Evolutionary conservation across 2,797 vertebrate species (phyloP), one percentile per base, ranked within the genome.

Genomic region (Danio choprae): DNA sequence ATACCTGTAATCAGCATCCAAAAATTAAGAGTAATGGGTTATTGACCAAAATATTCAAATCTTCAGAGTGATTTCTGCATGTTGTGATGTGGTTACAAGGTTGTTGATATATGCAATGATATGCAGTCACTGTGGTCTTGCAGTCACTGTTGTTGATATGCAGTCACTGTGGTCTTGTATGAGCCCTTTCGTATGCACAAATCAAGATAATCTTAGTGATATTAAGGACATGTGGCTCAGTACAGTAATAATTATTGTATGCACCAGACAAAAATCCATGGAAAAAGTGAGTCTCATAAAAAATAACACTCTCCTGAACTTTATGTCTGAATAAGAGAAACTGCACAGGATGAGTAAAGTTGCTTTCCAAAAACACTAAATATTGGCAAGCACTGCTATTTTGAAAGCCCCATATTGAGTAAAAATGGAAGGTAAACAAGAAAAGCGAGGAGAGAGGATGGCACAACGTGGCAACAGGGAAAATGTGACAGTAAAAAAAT

Each of bases 341-440:
- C 7, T 16, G 38, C 20, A 29, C 4, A 29, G 44, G 44, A 16
- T 69, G 15, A 51, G 7, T 69, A 18, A 51, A 51, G 29, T 69
- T 69, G 15, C 0, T 50, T 46, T 22, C 9, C 9, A 50, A 67
- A 15, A 15, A 58, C 43, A 36, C 3, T 10, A 12, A 2, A 53
- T 40, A 53, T 22, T 43, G 50, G 18, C 69, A 71, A 71, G 69
- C 51, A 13, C n/a, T 56, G n/a, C 38, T 56, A 43, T 71, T 71
- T 13, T 13, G 10, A 51, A 51, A 51, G 29, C 8, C 5, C 13
- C 46, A 68, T 58, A 43, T 22, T 58, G 18, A 58, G 53, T 40
- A 56, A 53, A 64, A 76, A 51, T 7, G 44, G n/a, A 68, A 29
- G 12, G 11, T 18, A 41, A 60, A 50, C 40, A 64, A 59, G 44